These are phyloP conservation scores for Pyralis farinalis DNA, from an alignment of 2,888 invertebrate genomes.

Conservation along the genomic window DNA sequence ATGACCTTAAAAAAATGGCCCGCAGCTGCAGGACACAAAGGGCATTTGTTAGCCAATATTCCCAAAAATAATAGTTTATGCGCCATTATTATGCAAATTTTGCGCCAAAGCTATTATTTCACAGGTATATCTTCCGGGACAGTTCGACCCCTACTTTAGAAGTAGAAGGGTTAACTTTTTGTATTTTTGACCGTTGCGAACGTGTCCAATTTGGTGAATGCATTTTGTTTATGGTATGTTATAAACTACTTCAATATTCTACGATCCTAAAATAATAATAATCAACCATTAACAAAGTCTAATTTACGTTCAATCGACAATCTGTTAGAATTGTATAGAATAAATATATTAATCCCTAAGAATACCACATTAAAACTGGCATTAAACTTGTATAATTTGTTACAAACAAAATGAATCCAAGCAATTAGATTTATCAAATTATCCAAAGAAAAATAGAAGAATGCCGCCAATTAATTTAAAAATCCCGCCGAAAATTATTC, in stretches of 20 bases:
- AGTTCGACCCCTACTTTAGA: slow-evolving; percentile 37
- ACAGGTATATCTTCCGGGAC: slow-evolving; percentile 68
- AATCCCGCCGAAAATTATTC: slow-evolving; percentile 44
- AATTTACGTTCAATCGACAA: no score
- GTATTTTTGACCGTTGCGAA: slow-evolving; percentile 47
- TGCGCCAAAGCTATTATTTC: slow-evolving; percentile 62
- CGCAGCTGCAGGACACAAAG: slow-evolving; percentile 58
- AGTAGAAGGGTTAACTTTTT: slow-evolving; percentile 47
- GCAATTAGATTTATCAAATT: slow-evolving; percentile 6
- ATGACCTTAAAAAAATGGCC: slow-evolving; percentile 55
- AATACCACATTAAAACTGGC: no score
- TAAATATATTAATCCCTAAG: no score
- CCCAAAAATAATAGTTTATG: slow-evolving; percentile 66
- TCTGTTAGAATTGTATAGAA: no score
- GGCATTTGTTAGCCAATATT: slow-evolving; percentile 62
- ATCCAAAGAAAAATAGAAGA: slow-evolving; percentile 15
- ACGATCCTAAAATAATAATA: no score
- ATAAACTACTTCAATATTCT: not conserved
- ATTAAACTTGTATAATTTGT: no score
- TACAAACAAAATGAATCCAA: not conserved
- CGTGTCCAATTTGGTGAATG: slow-evolving; percentile 73
- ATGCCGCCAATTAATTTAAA: slow-evolving; percentile 18
- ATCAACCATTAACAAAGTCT: no score
- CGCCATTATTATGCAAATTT: slow-evolving; percentile 76
- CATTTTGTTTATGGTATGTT: slow-evolving; percentile 7